A percentile compares a stretch with the other conserved stretches of the same genome.
phyloP scores from a whole-genome alignment of 2,888 invertebrate genomes.

The Archips crataeganus region DNA sequence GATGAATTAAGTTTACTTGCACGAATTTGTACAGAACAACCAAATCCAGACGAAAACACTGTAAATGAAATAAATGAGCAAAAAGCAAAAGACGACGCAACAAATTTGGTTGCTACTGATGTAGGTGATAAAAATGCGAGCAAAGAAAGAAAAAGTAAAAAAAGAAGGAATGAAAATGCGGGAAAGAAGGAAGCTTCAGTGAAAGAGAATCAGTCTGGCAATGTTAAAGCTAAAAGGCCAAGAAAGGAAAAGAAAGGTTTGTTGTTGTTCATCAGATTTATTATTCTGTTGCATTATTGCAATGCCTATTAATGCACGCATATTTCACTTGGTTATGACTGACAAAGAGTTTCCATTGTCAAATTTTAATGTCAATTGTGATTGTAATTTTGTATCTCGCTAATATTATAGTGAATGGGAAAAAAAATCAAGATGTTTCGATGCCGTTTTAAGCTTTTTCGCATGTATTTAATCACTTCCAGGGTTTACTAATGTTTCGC shows the following conservation, averaged over 20 bases:
- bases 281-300: no score
- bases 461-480: no score
- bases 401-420: no score
- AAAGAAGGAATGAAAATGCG: background rate
- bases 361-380: no score
- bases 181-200: constrained; percentile 5
- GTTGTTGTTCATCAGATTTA: no score
- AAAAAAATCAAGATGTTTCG: no score
- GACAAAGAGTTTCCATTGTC: no score
- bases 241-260: background rate
- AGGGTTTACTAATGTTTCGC: no score
- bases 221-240: constrained; percentile 11
- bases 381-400: no score
- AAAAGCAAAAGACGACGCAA: background rate
- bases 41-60: background rate
- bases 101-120: background rate
- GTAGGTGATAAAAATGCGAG: background rate
- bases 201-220: constrained; percentile 26
- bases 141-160: background rate
- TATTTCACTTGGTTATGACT: no score
- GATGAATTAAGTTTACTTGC: background rate
- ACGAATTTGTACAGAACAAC: background rate
- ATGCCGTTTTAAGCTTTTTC: no score
- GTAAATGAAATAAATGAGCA: background rate
- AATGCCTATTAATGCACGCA: no score